These are phyloP conservation scores for Hippasteria phrygiana DNA, from an alignment of 53 echinoderm and acorn worm genomes.

Conservation along the genomic window DNA sequence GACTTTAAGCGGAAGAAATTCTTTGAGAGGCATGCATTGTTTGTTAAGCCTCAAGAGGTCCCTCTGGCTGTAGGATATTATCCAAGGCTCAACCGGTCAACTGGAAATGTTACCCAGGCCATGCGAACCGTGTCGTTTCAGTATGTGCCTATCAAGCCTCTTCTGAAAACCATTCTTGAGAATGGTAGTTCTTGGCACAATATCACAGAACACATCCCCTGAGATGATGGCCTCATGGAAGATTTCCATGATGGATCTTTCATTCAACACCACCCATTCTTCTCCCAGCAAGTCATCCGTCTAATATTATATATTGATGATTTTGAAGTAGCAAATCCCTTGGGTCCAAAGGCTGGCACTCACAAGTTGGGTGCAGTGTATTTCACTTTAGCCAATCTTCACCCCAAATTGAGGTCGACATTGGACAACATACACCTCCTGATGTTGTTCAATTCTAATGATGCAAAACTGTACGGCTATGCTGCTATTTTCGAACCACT, in stretches of 20 bases:
- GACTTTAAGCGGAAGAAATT: background rate
- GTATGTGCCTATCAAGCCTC: background rate
- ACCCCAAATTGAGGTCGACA: conserved; percentile 63
- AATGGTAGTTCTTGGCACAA: too few relatives aligned
- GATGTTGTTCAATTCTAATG: conserved; percentile 54
- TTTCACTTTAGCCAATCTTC: conserved; percentile 61
- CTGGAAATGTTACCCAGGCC: background rate
- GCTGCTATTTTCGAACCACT: conserved; percentile 50
- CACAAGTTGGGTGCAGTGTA: conserved; percentile 67
- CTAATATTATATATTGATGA: conserved; percentile 76
- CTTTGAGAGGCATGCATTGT: background rate
- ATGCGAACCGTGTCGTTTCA: background rate
- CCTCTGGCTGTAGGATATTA: background rate
- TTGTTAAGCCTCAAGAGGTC: background rate
- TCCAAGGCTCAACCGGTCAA: background rate
- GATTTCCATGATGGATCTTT: conserved; percentile 65
- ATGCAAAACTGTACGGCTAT: conserved; percentile 68
- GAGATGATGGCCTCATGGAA: conserved; percentile 61
- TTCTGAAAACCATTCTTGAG: background rate
- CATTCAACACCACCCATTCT: background rate
- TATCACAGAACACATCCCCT: too few relatives aligned
- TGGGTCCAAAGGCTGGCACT: too few relatives aligned
- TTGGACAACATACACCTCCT: conserved; percentile 56
- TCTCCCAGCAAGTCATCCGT: conserved; percentile 9
- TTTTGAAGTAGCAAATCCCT: too few relatives aligned